Evolutionary conservation across 1,140 invertebrate species (phyloP), one percentile per base, ranked within the genome.

Genomic region (Apis laboriosa): DNA sequence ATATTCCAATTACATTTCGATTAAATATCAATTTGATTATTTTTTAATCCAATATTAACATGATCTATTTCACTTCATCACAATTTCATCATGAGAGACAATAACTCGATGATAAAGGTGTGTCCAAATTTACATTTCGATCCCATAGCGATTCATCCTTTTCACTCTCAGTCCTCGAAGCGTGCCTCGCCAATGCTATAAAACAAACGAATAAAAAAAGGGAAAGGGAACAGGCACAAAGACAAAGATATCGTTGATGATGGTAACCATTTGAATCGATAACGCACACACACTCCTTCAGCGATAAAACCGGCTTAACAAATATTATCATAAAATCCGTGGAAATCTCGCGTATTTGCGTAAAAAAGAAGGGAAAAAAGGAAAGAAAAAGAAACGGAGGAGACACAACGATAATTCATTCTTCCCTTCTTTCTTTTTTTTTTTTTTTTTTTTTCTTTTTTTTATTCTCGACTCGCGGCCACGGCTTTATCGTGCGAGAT

Each of bases 271-370:
- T 13, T 19, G 0, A 24, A 75, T 75, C 56, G 34, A 75, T 43
- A 58, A 58, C 56, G 34, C 56, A 60, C 72, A 60, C 43, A 9
- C 15, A 49, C 15, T 2, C 13, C 17, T 28, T 28, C n/a, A 1
- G 11, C 9, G 17, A 19, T 66, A n/a, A 77, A 77, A 66, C 24
- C 24, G 61, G 51, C 61, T 77, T 55, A 55, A 77, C 51, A 77
- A 77, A 77, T 66, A 77, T 77, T 66, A 66, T 77, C 24, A 34
- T 66, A 77, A 77, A 66, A 34, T 51, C 24, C 12, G 4, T n/a
- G 28, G 61, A 34, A 34, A 66, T 53, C 49, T 24, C 9, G 24
- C 61, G 51, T 66, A 53, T 77, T 66, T 77, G 61, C 75, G 49
- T 60, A 17, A 55, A n/a, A 73, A 58, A 12, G 19, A 19, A 21